A percentile compares a stretch with the other conserved stretches of the same genome.
Evolutionary conservation across 2,797 vertebrate species (phyloP).

Genomic region (Gymnopithys bicolor): DNA sequence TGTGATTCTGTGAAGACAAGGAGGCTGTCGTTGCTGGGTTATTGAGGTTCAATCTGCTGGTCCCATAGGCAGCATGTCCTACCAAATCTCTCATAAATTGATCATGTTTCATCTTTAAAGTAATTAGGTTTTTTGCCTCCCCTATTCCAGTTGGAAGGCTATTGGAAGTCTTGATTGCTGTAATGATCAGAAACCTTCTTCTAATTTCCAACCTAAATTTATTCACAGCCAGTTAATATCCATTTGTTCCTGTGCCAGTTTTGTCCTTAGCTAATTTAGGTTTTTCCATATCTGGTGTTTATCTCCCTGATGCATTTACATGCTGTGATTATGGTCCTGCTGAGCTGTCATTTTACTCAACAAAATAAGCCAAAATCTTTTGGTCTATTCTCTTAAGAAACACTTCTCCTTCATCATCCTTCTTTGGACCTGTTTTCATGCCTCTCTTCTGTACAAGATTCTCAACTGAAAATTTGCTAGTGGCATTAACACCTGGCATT

Average conservation of each 20-base stretch:
- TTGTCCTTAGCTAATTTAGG: conserved; percentile 64
- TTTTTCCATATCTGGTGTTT: conserved; percentile 54
- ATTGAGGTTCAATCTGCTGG: background rate
- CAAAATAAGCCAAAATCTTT: conserved; percentile 44
- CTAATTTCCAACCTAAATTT: conserved; percentile 57
- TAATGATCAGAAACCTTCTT: conserved; percentile 58
- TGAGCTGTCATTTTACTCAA: conserved; percentile 23
- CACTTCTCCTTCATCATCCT: background rate
- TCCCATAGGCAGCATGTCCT: background rate
- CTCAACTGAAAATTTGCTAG: background rate
- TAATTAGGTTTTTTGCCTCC: conserved; percentile 19
- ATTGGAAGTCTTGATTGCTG: conserved; percentile 42
- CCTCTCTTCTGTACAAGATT: background rate
- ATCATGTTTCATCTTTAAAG: conserved; percentile 27
- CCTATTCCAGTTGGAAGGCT: conserved; percentile 35
- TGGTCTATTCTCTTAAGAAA: background rate
- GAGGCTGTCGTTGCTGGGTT: background rate
- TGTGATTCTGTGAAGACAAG: background rate
- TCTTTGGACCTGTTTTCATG: background rate
- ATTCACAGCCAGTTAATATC: conserved; percentile 58
- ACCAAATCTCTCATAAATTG: background rate
- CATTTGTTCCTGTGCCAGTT: conserved; percentile 66
- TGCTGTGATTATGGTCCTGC: conserved; percentile 51
- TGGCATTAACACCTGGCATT: background rate
- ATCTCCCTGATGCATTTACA: conserved; percentile 55